Evolutionary conservation across 2,888 invertebrate genomes (phyloP).

Genomic region (Nomada ferruginata): DNA sequence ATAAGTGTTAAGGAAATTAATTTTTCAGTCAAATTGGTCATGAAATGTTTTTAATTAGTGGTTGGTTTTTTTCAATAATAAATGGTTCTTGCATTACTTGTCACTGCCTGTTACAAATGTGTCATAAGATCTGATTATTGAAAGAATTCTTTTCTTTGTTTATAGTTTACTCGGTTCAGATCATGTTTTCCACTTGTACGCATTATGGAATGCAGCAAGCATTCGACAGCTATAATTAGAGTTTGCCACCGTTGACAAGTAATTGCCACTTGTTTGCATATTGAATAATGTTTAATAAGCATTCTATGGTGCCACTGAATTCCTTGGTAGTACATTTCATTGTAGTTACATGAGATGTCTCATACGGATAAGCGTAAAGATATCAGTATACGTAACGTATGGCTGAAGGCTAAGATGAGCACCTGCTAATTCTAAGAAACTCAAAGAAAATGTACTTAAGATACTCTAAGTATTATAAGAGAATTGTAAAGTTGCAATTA

Average conservation of each 20-base stretch:
- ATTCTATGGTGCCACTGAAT: conserved; percentile 3
- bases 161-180: not conserved
- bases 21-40: no score
- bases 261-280: conserved; percentile 35
- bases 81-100: no score
- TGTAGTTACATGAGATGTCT: not conserved
- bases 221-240: conserved; percentile 5
- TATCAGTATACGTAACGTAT: not conserved
- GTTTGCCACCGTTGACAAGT: conserved; percentile 13
- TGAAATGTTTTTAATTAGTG: no score
- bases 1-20: no score
- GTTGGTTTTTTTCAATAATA: no score
- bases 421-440: not conserved
- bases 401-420: not conserved
- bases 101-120: not conserved
- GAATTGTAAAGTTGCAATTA: not conserved
- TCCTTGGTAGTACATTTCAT: not conserved
- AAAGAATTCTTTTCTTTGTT: not conserved
- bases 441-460: not conserved
- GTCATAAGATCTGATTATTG: not conserved
- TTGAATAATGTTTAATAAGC: conserved; percentile 27
- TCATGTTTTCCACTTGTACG: not conserved
- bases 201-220: conserved; percentile 7
- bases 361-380: not conserved
- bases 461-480: not conserved